Conservation (phyloP, 2,113 vertebrate genomes). For the zebrafish (Danio rerio) region GRCz12tu NC_133179.1:18693001-18693500, state of each 20-base stretch:
- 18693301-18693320: no score
- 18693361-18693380: no score
- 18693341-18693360: no score
- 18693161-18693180: slow-evolving; percentile 80
- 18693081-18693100: slow-evolving; percentile 95
- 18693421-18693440: slow-evolving; percentile 59
- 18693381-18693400: no score
- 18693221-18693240: no score
- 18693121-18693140: slow-evolving; percentile 95
- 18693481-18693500: not conserved
- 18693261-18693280: no score
- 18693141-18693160: slow-evolving; percentile 94
- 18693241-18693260: no score
- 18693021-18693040: slow-evolving; percentile 87
- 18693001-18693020: slow-evolving; percentile 88
- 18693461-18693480: slow-evolving; percentile 51
- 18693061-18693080: slow-evolving; percentile 93
- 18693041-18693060: slow-evolving; percentile 92
- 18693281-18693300: no score
- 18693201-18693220: no score
- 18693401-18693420: slow-evolving; percentile 54
- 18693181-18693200: not conserved
- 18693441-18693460: slow-evolving; percentile 66
- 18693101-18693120: slow-evolving; percentile 94
- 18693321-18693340: no score